phyloP scores from a whole-genome alignment of 1,140 invertebrate species.

The Prorops nasuta region DNA sequence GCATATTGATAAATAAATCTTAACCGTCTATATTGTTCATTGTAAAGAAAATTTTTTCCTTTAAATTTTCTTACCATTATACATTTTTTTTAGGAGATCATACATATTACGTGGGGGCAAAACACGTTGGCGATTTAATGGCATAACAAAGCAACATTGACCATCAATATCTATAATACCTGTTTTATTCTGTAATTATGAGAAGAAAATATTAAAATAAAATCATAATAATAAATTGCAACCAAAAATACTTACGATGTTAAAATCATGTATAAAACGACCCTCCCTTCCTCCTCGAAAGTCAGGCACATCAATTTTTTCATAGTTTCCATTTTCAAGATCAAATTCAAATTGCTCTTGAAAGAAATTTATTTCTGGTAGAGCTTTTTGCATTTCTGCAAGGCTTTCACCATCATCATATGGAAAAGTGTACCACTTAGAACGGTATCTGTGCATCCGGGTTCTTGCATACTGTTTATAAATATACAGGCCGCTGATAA shows the following conservation, averaged over 20 bases:
- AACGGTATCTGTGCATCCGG: slow-evolving; percentile 61
- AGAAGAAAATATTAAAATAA: slow-evolving; percentile 29
- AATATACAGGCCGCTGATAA: slow-evolving; percentile 73
- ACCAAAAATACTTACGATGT: slow-evolving; percentile 57
- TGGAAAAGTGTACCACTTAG: slow-evolving; percentile 69
- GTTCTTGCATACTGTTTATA: slow-evolving; percentile 72
- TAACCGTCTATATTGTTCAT: background rate
- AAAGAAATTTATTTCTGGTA: slow-evolving; percentile 57
- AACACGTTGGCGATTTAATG: slow-evolving; percentile 74
- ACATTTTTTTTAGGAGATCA: slow-evolving; percentile 80
- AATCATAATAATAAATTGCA: slow-evolving; percentile 1
- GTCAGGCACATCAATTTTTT: slow-evolving; percentile 78
- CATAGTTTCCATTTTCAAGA: slow-evolving; percentile 65
- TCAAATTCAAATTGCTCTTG: slow-evolving; percentile 78
- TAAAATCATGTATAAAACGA: slow-evolving; percentile 88
- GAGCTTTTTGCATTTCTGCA: slow-evolving; percentile 30
- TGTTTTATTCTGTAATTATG: slow-evolving; percentile 80
- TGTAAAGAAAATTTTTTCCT: background rate
- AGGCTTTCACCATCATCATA: slow-evolving; percentile 54
- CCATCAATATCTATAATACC: slow-evolving; percentile 81
- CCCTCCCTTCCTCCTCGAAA: slow-evolving; percentile 75
- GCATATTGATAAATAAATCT: background rate
- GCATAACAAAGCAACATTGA: slow-evolving; percentile 84
- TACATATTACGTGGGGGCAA: slow-evolving; percentile 75
- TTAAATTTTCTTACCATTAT: slow-evolving; percentile 56